Conservation (phyloP, 37 sponge, comb jelly and placozoan species). For the Theonella swinhoei region DNA sequence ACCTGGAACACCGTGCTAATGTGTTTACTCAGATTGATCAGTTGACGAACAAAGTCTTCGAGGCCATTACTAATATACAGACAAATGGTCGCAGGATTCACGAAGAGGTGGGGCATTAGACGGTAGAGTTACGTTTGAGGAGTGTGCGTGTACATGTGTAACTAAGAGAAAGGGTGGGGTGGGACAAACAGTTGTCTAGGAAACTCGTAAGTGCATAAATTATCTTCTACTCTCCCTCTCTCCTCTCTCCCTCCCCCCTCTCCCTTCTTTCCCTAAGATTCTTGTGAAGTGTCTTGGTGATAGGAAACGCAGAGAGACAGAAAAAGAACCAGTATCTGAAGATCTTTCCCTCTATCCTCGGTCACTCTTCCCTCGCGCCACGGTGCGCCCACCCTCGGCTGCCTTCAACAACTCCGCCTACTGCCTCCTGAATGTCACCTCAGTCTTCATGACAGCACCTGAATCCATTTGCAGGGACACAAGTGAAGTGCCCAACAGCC, state of each 20-base stretch:
- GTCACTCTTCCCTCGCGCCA: not conserved
- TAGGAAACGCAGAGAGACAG: not conserved
- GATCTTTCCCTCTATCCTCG: not conserved
- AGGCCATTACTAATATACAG: not conserved
- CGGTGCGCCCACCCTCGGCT: not conserved
- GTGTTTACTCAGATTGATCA: not conserved
- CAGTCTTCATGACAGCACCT: not conserved
- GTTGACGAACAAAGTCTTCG: not conserved
- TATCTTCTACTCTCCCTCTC: too few species aligned
- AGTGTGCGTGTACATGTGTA: too few species aligned
- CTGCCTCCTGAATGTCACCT: not conserved
- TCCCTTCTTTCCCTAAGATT: too few species aligned
- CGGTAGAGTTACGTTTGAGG: not conserved
- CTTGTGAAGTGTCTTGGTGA: slow-evolving; percentile 4
- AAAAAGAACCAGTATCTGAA: not conserved
- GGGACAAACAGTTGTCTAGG: not conserved
- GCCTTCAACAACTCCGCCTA: slow-evolving; percentile 39
- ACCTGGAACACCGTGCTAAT: not conserved
- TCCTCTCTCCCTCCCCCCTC: too few species aligned
- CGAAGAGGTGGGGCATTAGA: not conserved
- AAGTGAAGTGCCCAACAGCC: not conserved
- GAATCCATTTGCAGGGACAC: not conserved
- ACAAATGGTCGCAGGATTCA: not conserved
- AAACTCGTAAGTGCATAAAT: too few species aligned
- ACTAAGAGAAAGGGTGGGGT: not conserved